Percentiles rank a stretch among this genome's conserved stretches.
These are phyloP conservation scores for Zaprionus lineosus DNA, from an alignment of 2,888 invertebrate species.

Conservation along the genomic window DNA sequence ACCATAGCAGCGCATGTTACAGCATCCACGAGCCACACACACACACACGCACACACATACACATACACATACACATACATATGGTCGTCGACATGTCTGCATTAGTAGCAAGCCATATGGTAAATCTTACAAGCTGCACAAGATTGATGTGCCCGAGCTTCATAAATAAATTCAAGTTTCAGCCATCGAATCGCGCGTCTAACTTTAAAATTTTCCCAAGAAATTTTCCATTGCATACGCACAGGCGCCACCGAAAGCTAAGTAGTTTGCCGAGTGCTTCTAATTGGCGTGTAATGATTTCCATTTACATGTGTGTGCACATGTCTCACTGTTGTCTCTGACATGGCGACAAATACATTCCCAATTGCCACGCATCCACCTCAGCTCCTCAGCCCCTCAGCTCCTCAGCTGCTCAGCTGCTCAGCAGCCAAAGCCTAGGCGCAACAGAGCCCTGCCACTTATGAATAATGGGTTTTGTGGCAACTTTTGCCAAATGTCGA, in stretches of 20 bases:
- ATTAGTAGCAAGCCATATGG: conserved; percentile 39
- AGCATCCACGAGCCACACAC: conserved; percentile 43
- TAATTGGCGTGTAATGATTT: conserved; percentile 74
- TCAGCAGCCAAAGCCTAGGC: too few species aligned
- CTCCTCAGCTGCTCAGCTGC: too few species aligned
- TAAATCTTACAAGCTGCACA: conserved; percentile 54
- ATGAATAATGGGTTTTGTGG: conserved; percentile 68
- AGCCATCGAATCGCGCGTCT: conserved; percentile 14
- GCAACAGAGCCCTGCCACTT: conserved; percentile 29
- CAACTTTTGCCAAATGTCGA: conserved; percentile 49
- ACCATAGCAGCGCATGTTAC: conserved; percentile 73
- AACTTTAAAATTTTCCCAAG: conserved; percentile 19
- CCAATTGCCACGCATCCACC: conserved; percentile 1
- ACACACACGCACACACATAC: conserved; percentile 12
- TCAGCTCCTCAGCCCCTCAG: too few species aligned
- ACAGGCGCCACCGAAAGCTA: conserved; percentile 3
- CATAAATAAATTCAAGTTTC: conserved; percentile 73
- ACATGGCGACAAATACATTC: conserved; percentile 1
- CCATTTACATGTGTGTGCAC: conserved; percentile 48
- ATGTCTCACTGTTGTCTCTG: neutral
- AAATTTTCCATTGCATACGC: conserved; percentile 5
- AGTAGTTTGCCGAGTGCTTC: conserved; percentile 63
- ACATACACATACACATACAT: conserved; percentile 12
- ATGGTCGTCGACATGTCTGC: too few species aligned
- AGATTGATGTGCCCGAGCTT: conserved; percentile 69